These are phyloP conservation scores for Limenitis arthemis DNA, from an alignment of 2,888 invertebrate species.

Conservation along the genomic window DNA sequence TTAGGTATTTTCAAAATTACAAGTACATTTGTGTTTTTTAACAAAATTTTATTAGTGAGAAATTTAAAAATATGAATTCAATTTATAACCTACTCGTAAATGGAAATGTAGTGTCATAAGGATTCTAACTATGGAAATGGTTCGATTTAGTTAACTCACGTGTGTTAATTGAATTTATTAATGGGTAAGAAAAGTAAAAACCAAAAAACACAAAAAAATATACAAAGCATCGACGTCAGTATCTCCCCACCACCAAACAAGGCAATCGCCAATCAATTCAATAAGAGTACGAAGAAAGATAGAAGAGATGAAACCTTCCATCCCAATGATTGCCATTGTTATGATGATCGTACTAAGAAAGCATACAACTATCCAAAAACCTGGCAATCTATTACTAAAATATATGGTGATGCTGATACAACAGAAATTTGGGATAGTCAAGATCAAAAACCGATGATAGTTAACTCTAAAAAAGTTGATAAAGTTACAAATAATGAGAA, in stretches of 20 bases:
- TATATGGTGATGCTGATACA: conserved; percentile 22
- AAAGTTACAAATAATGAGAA: background rate
- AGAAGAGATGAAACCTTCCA: conserved; percentile 5
- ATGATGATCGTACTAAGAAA: background rate
- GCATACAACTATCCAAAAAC: conserved; percentile 3
- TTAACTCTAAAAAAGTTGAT: background rate
- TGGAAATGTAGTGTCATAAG: no score
- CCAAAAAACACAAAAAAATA: background rate
- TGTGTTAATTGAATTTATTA: background rate
- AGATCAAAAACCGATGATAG: background rate
- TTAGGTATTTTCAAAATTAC: no score
- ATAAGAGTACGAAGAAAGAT: background rate
- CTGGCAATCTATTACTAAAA: conserved; percentile 21
- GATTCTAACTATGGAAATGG: no score
- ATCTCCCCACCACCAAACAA: background rate
- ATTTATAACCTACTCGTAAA: no score
- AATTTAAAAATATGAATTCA: no score
- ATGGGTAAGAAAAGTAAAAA: conserved; percentile 3
- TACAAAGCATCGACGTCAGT: background rate
- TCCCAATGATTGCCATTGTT: conserved; percentile 8
- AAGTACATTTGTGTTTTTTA: no score
- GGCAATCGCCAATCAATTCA: background rate
- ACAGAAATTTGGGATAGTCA: conserved; percentile 16
- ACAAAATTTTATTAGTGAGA: no score
- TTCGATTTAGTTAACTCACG: no score